Evolutionary conservation across 1,140 invertebrate species (phyloP), one percentile per base, ranked within the genome.

Genomic region (Colletes latitarsis): DNA sequence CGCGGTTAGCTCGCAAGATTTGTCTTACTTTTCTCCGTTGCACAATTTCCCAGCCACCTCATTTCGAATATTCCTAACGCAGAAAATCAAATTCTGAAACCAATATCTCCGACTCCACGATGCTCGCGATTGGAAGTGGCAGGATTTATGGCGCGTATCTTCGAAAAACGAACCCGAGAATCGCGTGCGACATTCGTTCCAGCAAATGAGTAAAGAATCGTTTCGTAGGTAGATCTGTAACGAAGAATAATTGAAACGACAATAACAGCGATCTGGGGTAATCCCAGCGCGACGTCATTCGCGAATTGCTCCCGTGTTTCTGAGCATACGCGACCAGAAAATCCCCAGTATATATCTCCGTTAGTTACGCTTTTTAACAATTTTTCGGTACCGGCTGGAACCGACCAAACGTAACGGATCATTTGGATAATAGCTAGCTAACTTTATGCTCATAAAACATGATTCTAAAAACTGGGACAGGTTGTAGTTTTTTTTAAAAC

Each of bases 351-450:
- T 86, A 86, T 86, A 84, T 87, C 70, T 75, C 53, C 58, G 49
- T 49, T 46, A 14, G 69, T 71, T 78, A 79, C 83, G 75, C 66
- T 64, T 79, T 75, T 76, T 84, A 88, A 87, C 86, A 79, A 87
- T 88, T 88, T 87, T 88, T 87, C 86, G 86, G 87, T 88, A 88
- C 82, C 72, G 82, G 76, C 68, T 85, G 60, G 82, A 74, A 77
- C 84, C 74, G 82, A 87, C 68, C 79, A 46, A 73, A 73, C 68
- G 82, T 60, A 73, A 78, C 82, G 84, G 84, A 88, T 87, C 82
- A 81, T 76, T 69, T 73, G 84, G 85, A 87, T 86, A 87, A 87
- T 81, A 81, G 30, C 30, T 30, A 30, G 30, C 30, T 30, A 82
- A 66, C 81, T 87, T 87, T 87, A 84, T 62, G 39, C 46, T 39